Percentiles rank a stretch among this genome's conserved stretches.
Conservation (phyloP, 1,140 invertebrate species). For the Hormaphis cornu region DNA sequence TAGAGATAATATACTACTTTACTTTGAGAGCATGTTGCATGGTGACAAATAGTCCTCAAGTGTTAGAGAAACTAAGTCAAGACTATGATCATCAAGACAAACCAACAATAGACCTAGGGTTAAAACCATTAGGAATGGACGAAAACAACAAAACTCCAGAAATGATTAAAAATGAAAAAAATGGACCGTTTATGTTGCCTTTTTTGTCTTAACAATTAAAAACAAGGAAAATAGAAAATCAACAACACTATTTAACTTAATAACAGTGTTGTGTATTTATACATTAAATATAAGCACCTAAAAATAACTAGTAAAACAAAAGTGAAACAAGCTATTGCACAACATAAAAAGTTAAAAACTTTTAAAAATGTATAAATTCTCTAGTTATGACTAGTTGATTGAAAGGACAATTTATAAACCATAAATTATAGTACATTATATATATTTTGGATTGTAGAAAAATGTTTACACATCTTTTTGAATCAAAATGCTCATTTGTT, state of each 20-base stretch:
- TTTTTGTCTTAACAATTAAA: constrained; percentile 21
- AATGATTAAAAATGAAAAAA: background rate
- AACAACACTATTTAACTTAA: background rate
- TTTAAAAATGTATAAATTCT: background rate
- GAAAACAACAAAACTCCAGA: background rate
- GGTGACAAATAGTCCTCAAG: constrained; percentile 35
- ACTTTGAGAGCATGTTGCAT: constrained; percentile 49
- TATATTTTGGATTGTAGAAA: background rate
- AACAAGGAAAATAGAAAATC: background rate
- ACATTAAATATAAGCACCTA: constrained; percentile 10
- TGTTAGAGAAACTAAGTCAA: constrained; percentile 33
- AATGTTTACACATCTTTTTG: background rate
- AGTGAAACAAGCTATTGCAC: constrained; percentile 29
- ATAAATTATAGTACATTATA: background rate
- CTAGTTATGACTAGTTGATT: constrained; percentile 21
- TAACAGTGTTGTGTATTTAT: background rate
- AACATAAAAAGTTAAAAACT: constrained; percentile 29
- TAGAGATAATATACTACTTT: constrained; percentile 51
- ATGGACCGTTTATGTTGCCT: background rate
- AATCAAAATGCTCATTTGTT: background rate
- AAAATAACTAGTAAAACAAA: constrained; percentile 32
- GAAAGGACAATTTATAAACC: background rate
- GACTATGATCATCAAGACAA: constrained; percentile 32
- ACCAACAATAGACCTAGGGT: constrained; percentile 28
- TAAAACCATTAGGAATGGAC: constrained; percentile 20